phyloP scores from a whole-genome alignment of 2,113 vertebrate species.

The Sander lucioperca region DNA sequence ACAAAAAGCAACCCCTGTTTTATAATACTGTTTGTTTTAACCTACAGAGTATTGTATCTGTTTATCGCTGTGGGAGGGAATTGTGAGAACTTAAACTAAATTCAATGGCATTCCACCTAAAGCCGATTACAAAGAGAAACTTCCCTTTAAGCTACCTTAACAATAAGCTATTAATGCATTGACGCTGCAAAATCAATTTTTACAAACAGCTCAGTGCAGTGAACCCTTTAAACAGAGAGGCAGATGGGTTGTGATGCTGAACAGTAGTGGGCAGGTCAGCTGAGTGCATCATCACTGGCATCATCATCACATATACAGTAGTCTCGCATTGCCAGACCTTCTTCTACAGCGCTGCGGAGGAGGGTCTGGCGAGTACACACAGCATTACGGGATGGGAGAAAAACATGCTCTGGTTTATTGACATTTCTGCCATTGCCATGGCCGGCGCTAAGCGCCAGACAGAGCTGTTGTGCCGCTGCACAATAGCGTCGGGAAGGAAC shows the following conservation, averaged over 20 bases:
- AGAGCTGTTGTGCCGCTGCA: no score
- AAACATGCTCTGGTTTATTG: no score
- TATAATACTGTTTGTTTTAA: not conserved
- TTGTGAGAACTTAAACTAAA: no score
- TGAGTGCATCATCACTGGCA: not conserved
- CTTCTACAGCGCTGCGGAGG: no score
- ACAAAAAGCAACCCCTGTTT: not conserved
- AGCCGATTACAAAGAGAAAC: constrained; percentile 9
- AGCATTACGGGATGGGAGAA: no score
- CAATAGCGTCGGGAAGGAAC: no score
- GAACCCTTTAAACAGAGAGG: constrained; percentile 48
- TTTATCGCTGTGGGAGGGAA: not conserved
- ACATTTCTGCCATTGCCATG: no score
- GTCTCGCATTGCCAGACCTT: no score
- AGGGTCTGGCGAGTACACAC: no score
- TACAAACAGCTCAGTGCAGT: not conserved
- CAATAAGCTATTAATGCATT: not conserved
- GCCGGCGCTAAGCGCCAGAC: no score
- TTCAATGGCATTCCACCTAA: no score
- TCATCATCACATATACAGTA: no score
- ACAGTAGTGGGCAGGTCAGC: not conserved
- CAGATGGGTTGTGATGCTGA: not conserved
- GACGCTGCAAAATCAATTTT: constrained; percentile 11
- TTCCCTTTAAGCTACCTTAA: constrained; percentile 61
- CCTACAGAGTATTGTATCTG: not conserved